A percentile compares a stretch with the other conserved stretches of the same genome.
phyloP scores from a whole-genome alignment of 2,797 vertebrate genomes.

The Leucoraja ocellata region DNA sequence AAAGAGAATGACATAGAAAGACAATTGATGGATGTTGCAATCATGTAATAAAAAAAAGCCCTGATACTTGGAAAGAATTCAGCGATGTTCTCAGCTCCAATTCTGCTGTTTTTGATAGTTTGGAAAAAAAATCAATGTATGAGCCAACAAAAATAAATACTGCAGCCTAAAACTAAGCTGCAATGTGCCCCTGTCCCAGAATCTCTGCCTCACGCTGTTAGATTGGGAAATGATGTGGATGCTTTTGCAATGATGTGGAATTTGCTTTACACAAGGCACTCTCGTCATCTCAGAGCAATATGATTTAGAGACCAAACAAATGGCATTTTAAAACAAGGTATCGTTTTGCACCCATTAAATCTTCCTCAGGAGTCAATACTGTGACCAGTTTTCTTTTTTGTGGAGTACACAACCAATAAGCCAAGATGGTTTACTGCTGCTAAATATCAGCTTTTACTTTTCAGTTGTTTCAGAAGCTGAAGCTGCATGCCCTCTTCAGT shows the following conservation, averaged over 20 bases:
- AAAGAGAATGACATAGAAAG: background rate
- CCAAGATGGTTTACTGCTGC: background rate
- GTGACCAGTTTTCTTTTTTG: background rate
- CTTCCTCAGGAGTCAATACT: background rate
- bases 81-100: background rate
- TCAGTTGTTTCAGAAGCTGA: constrained; percentile 1
- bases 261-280: background rate
- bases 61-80: background rate
- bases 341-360: background rate
- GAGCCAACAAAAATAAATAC: constrained; percentile 29
- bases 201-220: constrained; percentile 8
- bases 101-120: background rate
- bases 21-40: background rate
- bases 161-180: background rate
- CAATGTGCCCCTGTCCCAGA: background rate
- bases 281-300: background rate
- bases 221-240: constrained; percentile 21
- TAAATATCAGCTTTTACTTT: background rate
- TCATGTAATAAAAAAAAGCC: background rate
- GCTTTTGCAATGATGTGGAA: constrained; percentile 27
- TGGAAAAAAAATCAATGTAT: background rate
- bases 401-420: background rate
- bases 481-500: background rate
- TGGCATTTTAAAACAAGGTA: background rate
- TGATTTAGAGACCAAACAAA: background rate